Evolutionary conservation across 2,888 invertebrate genomes (phyloP).

Genomic region (Arrhopalites spinosus): DNA sequence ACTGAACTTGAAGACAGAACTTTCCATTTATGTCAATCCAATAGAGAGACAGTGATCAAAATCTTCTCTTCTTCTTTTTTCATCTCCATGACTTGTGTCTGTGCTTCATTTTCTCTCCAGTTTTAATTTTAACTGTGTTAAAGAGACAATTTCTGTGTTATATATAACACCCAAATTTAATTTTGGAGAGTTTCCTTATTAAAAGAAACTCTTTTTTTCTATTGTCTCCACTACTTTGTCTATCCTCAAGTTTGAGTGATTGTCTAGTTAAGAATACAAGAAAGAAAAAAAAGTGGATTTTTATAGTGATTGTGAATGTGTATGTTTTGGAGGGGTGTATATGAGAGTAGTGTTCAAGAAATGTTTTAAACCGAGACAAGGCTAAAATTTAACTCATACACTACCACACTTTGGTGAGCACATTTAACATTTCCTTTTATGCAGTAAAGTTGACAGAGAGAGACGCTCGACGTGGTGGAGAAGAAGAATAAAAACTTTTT

Average conservation of each 20-base stretch:
- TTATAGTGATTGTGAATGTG: too few relatives aligned
- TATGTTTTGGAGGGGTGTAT: too few relatives aligned
- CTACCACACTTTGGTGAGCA: constrained; percentile 12
- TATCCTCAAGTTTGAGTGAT: too few relatives aligned
- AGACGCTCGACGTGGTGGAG: background rate
- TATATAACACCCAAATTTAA: too few relatives aligned
- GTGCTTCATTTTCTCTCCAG: background rate
- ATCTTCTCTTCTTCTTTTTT: background rate
- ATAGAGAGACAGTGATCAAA: background rate
- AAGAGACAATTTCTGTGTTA: background rate
- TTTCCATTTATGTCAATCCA: constrained; percentile 30
- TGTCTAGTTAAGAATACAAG: too few relatives aligned
- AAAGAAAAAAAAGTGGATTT: too few relatives aligned
- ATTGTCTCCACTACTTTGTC: too few relatives aligned
- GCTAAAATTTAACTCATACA: too few relatives aligned
- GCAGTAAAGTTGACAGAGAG: constrained; percentile 27
- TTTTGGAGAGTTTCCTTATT: too few relatives aligned
- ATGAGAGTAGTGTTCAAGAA: too few relatives aligned
- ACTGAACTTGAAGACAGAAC: constrained; percentile 16
- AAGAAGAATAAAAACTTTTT: background rate
- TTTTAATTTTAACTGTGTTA: background rate
- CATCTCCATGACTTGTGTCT: background rate
- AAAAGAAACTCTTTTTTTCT: too few relatives aligned
- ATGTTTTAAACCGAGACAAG: too few relatives aligned
- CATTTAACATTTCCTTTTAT: constrained; percentile 32